These are phyloP conservation scores for Chinchilla lanigera DNA, from an alignment of 2,113 vertebrate species.

Conservation along the genomic window DNA sequence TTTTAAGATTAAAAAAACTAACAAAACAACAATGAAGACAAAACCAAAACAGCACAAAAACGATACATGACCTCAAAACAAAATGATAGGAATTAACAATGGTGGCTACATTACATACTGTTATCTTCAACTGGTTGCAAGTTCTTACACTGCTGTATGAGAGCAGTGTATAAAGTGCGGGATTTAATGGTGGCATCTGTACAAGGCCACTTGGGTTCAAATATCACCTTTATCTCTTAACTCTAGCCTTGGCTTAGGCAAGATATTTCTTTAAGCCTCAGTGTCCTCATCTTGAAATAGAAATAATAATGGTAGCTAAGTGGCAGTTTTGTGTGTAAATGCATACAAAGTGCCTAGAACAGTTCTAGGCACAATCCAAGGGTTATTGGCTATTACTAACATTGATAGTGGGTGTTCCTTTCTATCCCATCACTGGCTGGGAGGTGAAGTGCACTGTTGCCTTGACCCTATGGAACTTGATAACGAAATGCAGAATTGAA, in stretches of 20 bases:
- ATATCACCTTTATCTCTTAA: not conserved
- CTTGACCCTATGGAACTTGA: slow-evolving; percentile 48
- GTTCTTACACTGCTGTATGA: not conserved
- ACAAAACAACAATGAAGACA: too few relatives aligned
- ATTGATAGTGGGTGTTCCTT: not conserved
- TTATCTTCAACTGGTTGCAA: not conserved
- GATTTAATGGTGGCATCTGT: not conserved
- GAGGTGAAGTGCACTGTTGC: not conserved
- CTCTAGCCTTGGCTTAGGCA: not conserved
- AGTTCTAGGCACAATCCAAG: not conserved
- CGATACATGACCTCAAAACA: too few relatives aligned
- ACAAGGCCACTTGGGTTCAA: not conserved
- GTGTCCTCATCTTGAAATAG: slow-evolving; percentile 46
- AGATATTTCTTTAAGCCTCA: not conserved
- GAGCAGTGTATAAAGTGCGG: not conserved
- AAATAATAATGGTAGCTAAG: not conserved
- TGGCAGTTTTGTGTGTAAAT: not conserved
- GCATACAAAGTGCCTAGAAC: not conserved
- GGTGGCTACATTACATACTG: too few relatives aligned
- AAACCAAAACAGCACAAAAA: too few relatives aligned
- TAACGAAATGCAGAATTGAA: slow-evolving; percentile 53
- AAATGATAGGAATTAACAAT: too few relatives aligned
- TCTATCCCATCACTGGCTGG: not conserved
- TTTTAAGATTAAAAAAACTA: too few relatives aligned
- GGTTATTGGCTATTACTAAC: not conserved